Evolutionary conservation across 30 jellyfish, hydroid and myxozoan genomes (phyloP), one percentile per base, ranked within the genome.

Genomic region (Aurelia coerulea): DNA sequence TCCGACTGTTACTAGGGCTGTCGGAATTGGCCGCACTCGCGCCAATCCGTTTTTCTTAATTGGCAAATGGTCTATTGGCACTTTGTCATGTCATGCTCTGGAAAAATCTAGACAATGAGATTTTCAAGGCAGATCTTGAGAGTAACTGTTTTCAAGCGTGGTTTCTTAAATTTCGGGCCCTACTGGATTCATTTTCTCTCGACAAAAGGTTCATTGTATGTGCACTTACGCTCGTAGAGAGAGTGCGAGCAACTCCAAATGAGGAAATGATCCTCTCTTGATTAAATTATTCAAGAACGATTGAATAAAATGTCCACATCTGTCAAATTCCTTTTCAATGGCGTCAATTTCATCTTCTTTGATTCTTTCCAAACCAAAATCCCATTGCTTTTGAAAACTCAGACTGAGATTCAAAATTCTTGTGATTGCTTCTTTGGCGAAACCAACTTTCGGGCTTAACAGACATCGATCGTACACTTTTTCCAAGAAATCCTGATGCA

Each of bases 221-320:
- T 7, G 14, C 14, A 46, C 15, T 58, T 35, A 80, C 15, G 68
- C 9, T 71, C 62, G 23, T 13, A 83, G 86, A 4, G 84, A 71
- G 8, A 83, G 63, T n/a, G 92, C 59, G 35, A 83, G 78, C 58
- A 83, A 74, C 49, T 83, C 86, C 13, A 83, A 74, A 80, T 91
- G 98, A 9, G 98, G 96, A 75, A 79, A 91, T 2, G 98, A 91
- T 54, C 98, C 98, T 68, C 98, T 79, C 68, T 85, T 91, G 23
- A 87, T 85, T 60, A 91, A 73, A 79, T 85, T 91, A 63, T 68
- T 85, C 90, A 91, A 80, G 65, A 91, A 91, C 51, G 98, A 91
- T 49, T 85, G 93, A 65, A 91, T 73, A 76, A 85, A 91, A 39
- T 88, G 87, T 46, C 93, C 80, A 88, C 98, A 91, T 79, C 86